Evolutionary conservation across 2,888 invertebrate species (phyloP).

Genomic region (Xestia xanthographa): DNA sequence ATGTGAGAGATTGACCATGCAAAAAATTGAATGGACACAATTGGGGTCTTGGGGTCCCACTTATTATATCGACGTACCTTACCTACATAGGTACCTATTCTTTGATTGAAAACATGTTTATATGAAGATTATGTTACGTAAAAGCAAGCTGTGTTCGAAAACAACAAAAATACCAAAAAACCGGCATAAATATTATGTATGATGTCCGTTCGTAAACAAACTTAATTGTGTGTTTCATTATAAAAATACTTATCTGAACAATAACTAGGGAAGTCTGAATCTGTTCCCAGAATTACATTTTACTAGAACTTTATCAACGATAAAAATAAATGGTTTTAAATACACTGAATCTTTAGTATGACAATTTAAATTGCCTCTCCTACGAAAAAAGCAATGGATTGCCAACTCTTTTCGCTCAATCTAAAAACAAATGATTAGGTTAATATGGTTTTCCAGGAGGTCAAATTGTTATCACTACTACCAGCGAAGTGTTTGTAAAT

Average conservation of each 20-base stretch:
- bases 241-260: conserved; percentile 27
- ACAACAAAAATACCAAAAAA: conserved; percentile 26
- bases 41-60: neutral
- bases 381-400: conserved; percentile 19
- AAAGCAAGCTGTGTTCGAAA: conserved; percentile 7
- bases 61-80: neutral
- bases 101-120: conserved; percentile 26
- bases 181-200: conserved; percentile 45
- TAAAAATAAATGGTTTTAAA: neutral
- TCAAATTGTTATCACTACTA: conserved; percentile 56
- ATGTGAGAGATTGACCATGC: neutral
- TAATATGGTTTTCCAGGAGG: conserved; percentile 46
- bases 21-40: neutral
- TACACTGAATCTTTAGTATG: conserved; percentile 15
- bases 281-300: conserved; percentile 4
- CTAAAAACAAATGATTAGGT: neutral
- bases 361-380: neutral
- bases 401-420: neutral
- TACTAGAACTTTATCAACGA: neutral
- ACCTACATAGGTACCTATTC: neutral
- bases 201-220: conserved; percentile 19
- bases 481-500: conserved; percentile 39
- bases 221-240: conserved; percentile 5
- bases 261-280: conserved; percentile 19
- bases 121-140: neutral